Evolutionary conservation across 2,113 vertebrate species (phyloP), one percentile per base, ranked within the genome.

Genomic region (Garra rufa): DNA sequence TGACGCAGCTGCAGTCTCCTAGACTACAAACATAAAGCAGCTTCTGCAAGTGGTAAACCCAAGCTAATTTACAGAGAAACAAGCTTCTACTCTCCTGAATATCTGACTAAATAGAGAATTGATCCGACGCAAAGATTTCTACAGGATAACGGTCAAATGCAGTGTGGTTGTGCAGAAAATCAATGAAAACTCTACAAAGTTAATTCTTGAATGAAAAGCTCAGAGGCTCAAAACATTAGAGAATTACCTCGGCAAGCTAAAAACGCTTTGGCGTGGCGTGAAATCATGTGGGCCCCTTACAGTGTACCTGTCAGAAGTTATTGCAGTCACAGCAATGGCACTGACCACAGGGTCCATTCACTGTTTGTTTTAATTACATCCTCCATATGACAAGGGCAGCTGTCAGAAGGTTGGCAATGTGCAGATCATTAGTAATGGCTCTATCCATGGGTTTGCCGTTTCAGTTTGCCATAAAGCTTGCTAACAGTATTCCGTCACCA

Each of bases 311-410:
- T 85, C 57, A 79, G 65, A 26, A 30, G 46, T 46, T 34, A 71
- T 71, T 83, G 74, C 78, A 76, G 70, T 85, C 84, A 85, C 21
- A 46, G 57, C 41, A 44, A n/a, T 59, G 77, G 61, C n/a, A n/a
- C 77, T 67, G 84, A 85, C 67, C 75, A 65, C 24, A 26, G 57
- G 86, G 59, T 70, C 74, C 17, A 46, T 85, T 73, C 71, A 73
- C 77, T 81, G 84, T 81, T 74, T 85, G 77, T 73, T 74, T 81
- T 74, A 81, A 81, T 87, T 82, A 87, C 43, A 71, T 55, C 41
- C 76, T 46, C 48, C 78, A 77, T 77, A 82, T 87, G 83, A 87
- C 83, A 87, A 61, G 78, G 52, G 74, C 52, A 73, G 17, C 46
- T 75, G 43, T 87, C 86, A 85, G 38, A 52, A 26, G 30, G 19